Evolutionary conservation across 2,113 vertebrate species (phyloP).

Genomic region (Ochotona curzoniae): DNA sequence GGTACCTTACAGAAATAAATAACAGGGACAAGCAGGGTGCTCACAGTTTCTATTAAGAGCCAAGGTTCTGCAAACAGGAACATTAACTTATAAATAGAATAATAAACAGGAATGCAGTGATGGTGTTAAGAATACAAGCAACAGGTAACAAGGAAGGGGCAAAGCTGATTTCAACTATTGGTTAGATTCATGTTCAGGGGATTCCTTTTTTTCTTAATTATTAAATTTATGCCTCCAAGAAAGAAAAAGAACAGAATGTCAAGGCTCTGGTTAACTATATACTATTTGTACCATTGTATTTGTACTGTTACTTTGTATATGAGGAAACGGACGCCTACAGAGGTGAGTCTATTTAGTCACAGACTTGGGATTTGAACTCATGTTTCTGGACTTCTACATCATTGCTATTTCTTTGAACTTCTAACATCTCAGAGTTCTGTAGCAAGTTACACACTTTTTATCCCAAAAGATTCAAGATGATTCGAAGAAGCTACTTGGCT

Average conservation of each 20-base stretch:
- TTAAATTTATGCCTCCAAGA: neutral
- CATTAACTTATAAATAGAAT: constrained; percentile 6
- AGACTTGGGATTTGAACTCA: constrained; percentile 22
- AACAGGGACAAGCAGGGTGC: neutral
- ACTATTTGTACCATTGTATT: neutral
- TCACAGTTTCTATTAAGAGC: neutral
- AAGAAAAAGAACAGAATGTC: neutral
- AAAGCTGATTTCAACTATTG: neutral
- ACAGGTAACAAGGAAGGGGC: neutral
- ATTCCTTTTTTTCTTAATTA: constrained; percentile 22
- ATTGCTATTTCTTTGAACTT: constrained; percentile 2
- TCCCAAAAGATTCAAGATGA: constrained; percentile 44
- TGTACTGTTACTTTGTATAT: constrained; percentile 3
- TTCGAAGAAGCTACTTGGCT: constrained; percentile 36
- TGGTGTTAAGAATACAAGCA: neutral
- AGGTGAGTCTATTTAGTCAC: neutral
- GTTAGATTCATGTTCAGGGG: neutral
- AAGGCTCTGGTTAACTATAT: neutral
- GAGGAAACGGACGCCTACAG: neutral
- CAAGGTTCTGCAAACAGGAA: neutral
- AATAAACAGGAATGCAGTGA: constrained; percentile 19
- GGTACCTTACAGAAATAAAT: neutral
- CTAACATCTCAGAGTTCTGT: neutral
- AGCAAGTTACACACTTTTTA: constrained; percentile 37
- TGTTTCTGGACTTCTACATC: constrained; percentile 35